A percentile compares a stretch with the other conserved stretches of the same genome.
Evolutionary conservation across 2,797 vertebrate species (phyloP).

Genomic region (Buceros bicornis): DNA sequence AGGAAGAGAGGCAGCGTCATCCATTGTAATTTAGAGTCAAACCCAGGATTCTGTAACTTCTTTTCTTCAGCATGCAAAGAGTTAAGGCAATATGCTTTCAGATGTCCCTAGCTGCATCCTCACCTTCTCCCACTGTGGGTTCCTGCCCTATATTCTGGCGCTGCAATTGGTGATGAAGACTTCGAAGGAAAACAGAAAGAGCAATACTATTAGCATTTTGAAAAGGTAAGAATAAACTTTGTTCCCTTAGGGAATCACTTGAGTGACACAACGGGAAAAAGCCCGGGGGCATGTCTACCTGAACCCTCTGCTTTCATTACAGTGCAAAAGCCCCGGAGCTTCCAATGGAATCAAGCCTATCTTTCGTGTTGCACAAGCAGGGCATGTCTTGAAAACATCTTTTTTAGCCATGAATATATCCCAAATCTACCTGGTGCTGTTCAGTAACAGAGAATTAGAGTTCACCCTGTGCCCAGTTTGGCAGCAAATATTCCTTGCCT

Average conservation of each 20-base stretch:
- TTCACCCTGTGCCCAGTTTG: not conserved
- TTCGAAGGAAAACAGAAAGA: not conserved
- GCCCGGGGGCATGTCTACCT: not conserved
- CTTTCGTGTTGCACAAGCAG: not conserved
- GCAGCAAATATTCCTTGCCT: not conserved
- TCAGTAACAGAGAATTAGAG: not conserved
- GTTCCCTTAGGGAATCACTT: conserved; percentile 3
- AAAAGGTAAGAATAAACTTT: conserved; percentile 26
- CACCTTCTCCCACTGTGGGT: not conserved
- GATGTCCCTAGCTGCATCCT: not conserved
- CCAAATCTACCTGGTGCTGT: not conserved
- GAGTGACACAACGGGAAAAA: conserved; percentile 54
- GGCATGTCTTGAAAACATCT: not conserved
- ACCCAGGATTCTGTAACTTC: not conserved
- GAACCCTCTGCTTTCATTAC: not conserved
- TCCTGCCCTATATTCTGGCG: not conserved
- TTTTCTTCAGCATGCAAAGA: not conserved
- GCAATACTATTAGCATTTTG: not conserved
- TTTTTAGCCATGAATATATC: not conserved
- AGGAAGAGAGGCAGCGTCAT: not conserved
- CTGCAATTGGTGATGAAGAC: not conserved
- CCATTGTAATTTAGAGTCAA: not conserved
- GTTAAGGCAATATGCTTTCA: not conserved
- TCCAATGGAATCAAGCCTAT: not conserved
- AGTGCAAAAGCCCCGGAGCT: not conserved